phyloP scores from a whole-genome alignment of 2,113 vertebrate species.

The Scatophagus argus region DNA sequence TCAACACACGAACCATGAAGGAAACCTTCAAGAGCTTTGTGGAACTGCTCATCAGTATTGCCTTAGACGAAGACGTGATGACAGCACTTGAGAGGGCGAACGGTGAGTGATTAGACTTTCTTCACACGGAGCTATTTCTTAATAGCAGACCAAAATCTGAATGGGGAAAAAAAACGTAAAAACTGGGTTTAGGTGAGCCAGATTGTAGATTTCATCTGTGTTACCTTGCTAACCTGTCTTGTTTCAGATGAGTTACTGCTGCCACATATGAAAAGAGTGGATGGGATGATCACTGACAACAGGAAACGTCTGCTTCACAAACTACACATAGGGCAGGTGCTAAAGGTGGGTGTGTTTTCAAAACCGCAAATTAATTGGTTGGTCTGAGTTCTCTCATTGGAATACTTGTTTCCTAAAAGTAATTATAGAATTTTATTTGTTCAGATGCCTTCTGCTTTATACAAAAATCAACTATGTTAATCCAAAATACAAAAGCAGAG shows the following conservation, averaged over 20 bases:
- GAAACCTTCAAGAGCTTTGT: constrained; percentile 97
- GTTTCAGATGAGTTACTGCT: constrained; percentile 93
- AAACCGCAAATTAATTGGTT: not conserved
- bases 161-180: not conserved
- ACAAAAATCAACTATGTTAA: not conserved
- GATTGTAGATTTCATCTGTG: no score
- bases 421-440: not conserved
- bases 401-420: not conserved
- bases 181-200: not conserved
- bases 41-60: constrained; percentile 94
- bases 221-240: not conserved
- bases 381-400: not conserved
- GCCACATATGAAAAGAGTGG: constrained; percentile 97
- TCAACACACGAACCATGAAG: constrained; percentile 97
- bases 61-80: constrained; percentile 93
- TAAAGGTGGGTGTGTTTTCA: constrained; percentile 87
- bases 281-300: constrained; percentile 95
- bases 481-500: not conserved
- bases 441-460: not conserved
- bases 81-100: constrained; percentile 92
- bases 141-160: not conserved
- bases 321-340: constrained; percentile 90
- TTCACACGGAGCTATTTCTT: not conserved
- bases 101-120: constrained; percentile 80
- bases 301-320: constrained; percentile 93